Conservation (phyloP, 2,797 vertebrate species). For the Lutra lutra region DNA sequence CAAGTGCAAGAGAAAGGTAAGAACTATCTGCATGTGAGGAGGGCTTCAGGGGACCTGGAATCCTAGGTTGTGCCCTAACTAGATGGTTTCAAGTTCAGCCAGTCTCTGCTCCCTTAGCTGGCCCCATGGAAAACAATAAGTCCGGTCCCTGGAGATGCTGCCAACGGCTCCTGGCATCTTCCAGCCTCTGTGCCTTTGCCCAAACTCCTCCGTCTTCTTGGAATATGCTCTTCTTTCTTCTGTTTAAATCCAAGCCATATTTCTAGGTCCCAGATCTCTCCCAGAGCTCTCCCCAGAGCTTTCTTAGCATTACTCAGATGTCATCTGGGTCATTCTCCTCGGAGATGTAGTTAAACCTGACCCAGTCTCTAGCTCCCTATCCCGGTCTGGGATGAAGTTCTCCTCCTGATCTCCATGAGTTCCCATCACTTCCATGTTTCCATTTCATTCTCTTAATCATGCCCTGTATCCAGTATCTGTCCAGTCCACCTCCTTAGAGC, state of each 20-base stretch:
- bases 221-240: background rate
- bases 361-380: background rate
- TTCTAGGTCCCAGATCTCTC: background rate
- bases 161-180: background rate
- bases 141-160: rapidly evolving
- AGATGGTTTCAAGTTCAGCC: background rate
- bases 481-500: background rate
- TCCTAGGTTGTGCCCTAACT: background rate
- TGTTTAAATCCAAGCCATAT: background rate
- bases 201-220: background rate
- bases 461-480: background rate
- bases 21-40: background rate
- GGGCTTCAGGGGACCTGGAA: background rate
- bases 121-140: background rate
- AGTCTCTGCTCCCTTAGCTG: background rate
- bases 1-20: background rate
- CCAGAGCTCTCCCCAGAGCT: background rate
- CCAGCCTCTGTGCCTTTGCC: background rate
- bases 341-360: background rate
- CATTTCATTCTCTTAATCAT: background rate
- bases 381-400: background rate
- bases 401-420: background rate
- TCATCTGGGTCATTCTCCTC: background rate
- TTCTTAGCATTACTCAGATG: background rate
- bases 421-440: background rate